A percentile compares a stretch with the other conserved stretches of the same genome.
These are phyloP conservation scores for Pinctada fucata DNA, from an alignment of 2,888 invertebrate species.

Conservation along the genomic window DNA sequence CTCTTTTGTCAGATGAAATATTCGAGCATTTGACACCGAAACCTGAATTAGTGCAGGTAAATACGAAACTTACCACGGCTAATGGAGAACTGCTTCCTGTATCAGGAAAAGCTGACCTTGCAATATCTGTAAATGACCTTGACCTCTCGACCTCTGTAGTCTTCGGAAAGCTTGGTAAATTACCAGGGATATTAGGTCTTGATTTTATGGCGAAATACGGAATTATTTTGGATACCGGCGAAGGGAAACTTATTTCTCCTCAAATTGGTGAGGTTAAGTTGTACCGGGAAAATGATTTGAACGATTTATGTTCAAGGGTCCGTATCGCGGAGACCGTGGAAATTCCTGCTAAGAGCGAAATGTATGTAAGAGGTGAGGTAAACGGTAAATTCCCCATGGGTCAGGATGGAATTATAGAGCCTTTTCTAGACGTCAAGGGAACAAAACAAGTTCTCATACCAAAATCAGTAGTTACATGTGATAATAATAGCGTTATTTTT, in stretches of 20 bases:
- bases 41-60: too few relatives aligned
- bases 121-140: too few relatives aligned
- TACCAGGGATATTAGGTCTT: conserved; percentile 27
- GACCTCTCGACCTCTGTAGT: neutral
- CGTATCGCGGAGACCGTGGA: neutral
- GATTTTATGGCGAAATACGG: conserved; percentile 17
- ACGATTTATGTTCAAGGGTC: neutral
- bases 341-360: conserved; percentile 1
- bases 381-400: neutral
- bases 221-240: conserved; percentile 2
- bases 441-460: too few relatives aligned
- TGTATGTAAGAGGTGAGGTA: neutral
- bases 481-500: neutral
- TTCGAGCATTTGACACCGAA: too few relatives aligned
- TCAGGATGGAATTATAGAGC: conserved; percentile 5
- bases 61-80: too few relatives aligned
- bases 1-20: too few relatives aligned
- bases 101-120: too few relatives aligned
- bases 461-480: neutral
- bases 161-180: conserved; percentile 7
- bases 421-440: neutral
- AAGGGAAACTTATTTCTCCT: conserved; percentile 4
- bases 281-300: neutral
- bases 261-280: neutral
- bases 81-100: too few relatives aligned